Percentiles rank a stretch among this genome's conserved stretches.
phyloP scores from a whole-genome alignment of 2,888 invertebrate genomes.

The Torymus aiolomorphi region DNA sequence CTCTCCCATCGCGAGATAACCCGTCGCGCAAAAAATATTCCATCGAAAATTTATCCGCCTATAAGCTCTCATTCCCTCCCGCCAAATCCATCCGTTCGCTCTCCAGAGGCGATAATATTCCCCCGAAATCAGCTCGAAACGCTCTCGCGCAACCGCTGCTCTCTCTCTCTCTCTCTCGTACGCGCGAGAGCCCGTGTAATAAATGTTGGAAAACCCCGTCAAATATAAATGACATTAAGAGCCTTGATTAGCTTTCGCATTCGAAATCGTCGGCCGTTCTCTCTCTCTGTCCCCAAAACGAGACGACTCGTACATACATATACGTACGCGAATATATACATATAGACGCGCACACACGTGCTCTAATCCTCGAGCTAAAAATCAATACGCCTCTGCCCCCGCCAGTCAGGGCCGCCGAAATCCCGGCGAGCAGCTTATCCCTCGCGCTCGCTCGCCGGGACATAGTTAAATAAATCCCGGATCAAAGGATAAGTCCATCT shows the following conservation, averaged over 20 bases:
- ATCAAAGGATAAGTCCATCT: slow-evolving; percentile 75
- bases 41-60: neutral
- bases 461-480: slow-evolving; percentile 76
- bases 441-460: slow-evolving; percentile 65
- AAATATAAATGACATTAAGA: slow-evolving; percentile 54
- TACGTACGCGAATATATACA: neutral
- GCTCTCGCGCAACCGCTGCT: slow-evolving; percentile 14
- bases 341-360: slow-evolving; percentile 47
- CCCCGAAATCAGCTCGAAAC: slow-evolving; percentile 38
- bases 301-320: neutral
- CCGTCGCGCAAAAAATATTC: neutral
- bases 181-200: neutral
- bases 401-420: slow-evolving; percentile 61
- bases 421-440: slow-evolving; percentile 74
- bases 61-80: neutral
- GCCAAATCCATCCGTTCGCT: too few species aligned
- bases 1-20: too few species aligned
- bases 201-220: slow-evolving; percentile 44
- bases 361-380: slow-evolving; percentile 75
- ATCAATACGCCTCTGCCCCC: slow-evolving; percentile 70
- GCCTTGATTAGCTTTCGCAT: slow-evolving; percentile 36
- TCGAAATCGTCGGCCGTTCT: slow-evolving; percentile 13
- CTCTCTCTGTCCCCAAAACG: slow-evolving; percentile 8
- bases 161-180: neutral
- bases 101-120: slow-evolving; percentile 40